These are phyloP conservation scores for Neosilurus mollespiculum DNA, from an alignment of 2,797 vertebrate genomes.

Conservation along the genomic window DNA sequence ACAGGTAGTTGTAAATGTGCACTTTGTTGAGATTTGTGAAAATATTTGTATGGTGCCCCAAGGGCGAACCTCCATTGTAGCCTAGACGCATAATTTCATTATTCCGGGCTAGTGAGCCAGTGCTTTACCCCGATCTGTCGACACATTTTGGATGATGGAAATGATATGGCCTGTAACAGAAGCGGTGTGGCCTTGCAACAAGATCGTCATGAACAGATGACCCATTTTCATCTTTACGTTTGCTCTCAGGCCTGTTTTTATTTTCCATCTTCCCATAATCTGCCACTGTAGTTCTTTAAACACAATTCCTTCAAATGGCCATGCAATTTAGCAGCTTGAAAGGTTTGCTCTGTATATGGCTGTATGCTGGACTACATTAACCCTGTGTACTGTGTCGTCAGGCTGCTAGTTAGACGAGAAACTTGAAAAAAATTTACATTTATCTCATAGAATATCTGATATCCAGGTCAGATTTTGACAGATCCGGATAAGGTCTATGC, in stretches of 20 bases:
- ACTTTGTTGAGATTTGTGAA: background rate
- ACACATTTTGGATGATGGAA: conserved; percentile 12
- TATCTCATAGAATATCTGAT: background rate
- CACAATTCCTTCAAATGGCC: background rate
- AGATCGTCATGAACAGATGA: conserved; percentile 13
- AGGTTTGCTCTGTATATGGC: background rate
- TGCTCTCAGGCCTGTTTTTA: conserved; percentile 19
- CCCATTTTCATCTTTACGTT: conserved; percentile 23
- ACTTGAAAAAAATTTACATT: background rate
- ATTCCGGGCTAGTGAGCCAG: background rate
- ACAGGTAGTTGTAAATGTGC: background rate
- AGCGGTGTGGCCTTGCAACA: conserved; percentile 1
- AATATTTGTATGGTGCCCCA: background rate
- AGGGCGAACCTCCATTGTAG: background rate
- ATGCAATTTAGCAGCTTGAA: background rate
- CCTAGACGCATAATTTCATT: background rate
- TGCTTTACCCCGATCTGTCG: background rate
- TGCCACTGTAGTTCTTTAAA: conserved; percentile 5
- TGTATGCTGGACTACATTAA: background rate
- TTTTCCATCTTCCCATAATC: background rate
- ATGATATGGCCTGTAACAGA: conserved; percentile 9
- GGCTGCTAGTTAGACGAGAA: background rate
- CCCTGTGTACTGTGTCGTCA: background rate
- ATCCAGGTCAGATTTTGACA: too few species aligned
- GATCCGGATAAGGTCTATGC: too few species aligned